phyloP scores from a whole-genome alignment of 2,113 vertebrate genomes.

The Oophaga pumilio region DNA sequence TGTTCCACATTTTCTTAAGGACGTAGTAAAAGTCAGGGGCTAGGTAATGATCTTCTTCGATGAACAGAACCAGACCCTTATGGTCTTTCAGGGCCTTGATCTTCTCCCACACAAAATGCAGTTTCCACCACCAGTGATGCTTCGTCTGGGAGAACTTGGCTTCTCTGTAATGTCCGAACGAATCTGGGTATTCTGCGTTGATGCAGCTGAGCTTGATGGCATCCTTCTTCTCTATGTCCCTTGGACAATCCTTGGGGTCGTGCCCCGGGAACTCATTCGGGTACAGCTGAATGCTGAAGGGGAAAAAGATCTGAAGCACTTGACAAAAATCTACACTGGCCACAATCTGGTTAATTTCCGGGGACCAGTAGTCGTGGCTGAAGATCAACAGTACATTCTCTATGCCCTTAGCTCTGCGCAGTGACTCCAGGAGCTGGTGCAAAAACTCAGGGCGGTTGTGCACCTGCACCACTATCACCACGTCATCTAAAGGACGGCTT shows the following conservation, averaged over 20 bases:
- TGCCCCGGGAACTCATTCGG: slow-evolving; percentile 92
- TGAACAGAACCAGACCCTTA: slow-evolving; percentile 82
- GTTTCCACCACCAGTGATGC: slow-evolving; percentile 99
- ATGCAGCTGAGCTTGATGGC: slow-evolving; percentile 90
- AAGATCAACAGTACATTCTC: slow-evolving; percentile 87
- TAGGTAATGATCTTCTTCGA: slow-evolving; percentile 95
- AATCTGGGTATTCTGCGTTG: slow-evolving; percentile 94
- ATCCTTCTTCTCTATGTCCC: slow-evolving; percentile 85
- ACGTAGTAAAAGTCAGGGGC: slow-evolving; percentile 90
- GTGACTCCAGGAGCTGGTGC: slow-evolving; percentile 84
- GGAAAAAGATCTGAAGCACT: slow-evolving; percentile 96
- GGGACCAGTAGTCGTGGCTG: slow-evolving; percentile 94
- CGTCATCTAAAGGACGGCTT: slow-evolving; percentile 70
- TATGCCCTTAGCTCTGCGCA: slow-evolving; percentile 80
- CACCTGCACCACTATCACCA: slow-evolving; percentile 91
- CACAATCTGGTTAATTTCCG: slow-evolving; percentile 89
- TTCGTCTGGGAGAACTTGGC: slow-evolving; percentile 96
- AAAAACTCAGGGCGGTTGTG: slow-evolving; percentile 92
- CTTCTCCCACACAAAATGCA: slow-evolving; percentile 95
- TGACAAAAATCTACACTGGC: slow-evolving; percentile 89
- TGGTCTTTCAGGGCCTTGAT: slow-evolving; percentile 82
- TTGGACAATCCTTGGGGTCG: slow-evolving; percentile 91
- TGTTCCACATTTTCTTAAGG: slow-evolving; percentile 80
- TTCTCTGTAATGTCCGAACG: slow-evolving; percentile 96
- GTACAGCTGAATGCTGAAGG: slow-evolving; percentile 96